These are phyloP conservation scores for Protomyctophum bolini DNA, from an alignment of 2,113 vertebrate species.

Conservation along the genomic window DNA sequence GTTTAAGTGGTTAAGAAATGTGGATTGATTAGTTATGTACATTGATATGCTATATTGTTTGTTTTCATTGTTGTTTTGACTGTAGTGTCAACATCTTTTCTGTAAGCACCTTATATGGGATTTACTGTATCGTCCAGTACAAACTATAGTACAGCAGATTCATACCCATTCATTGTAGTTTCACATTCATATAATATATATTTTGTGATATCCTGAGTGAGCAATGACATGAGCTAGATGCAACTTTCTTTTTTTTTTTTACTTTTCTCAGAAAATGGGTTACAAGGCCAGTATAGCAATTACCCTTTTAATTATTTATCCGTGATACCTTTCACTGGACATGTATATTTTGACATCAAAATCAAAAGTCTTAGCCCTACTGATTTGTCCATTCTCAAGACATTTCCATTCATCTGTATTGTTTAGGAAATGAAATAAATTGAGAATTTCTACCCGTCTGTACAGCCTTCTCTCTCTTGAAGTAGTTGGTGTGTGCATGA, in stretches of 20 bases:
- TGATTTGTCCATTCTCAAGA: neutral
- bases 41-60: no score
- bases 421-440: constrained; percentile 31
- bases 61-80: no score
- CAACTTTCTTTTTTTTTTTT: no score
- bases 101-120: constrained; percentile 13
- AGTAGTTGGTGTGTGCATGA: neutral
- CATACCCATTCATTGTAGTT: no score
- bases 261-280: no score
- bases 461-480: neutral
- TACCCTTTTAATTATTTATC: neutral
- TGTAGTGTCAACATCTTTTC: neutral
- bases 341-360: neutral
- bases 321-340: neutral
- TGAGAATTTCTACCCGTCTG: constrained; percentile 22
- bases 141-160: no score
- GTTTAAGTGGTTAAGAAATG: no score
- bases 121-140: neutral
- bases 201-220: no score
- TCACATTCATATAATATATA: no score
- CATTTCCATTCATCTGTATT: constrained; percentile 24
- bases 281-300: no score
- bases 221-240: no score
- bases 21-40: no score
- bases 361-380: neutral